Evolutionary conservation across 2,797 vertebrate genomes (phyloP).

Genomic region (Diplodus sargus): DNA sequence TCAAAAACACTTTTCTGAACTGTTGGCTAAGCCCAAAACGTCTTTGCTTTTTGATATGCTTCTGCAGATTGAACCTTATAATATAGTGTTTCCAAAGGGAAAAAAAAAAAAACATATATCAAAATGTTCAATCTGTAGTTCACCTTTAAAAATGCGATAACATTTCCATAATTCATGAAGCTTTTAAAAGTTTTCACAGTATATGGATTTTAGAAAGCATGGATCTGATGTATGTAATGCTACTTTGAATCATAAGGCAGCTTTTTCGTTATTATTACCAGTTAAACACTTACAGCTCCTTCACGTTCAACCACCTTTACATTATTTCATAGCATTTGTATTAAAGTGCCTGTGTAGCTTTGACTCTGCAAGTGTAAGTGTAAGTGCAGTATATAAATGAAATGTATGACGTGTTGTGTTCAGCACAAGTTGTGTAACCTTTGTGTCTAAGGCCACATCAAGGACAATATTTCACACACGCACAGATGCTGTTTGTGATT

Average conservation of each 20-base stretch:
- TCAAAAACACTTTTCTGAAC: not conserved
- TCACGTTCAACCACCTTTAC: not conserved
- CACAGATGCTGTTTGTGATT: conserved; percentile 53
- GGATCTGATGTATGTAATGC: too few relatives aligned
- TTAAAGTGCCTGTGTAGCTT: not conserved
- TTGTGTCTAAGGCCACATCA: conserved; percentile 22
- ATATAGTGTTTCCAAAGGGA: too few relatives aligned
- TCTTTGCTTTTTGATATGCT: too few relatives aligned
- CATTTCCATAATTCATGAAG: too few relatives aligned
- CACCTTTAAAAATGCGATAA: too few relatives aligned
- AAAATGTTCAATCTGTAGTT: too few relatives aligned
- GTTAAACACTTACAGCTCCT: not conserved
- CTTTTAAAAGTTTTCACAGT: too few relatives aligned
- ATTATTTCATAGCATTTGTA: not conserved
- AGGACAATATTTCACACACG: conserved; percentile 49
- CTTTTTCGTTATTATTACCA: too few relatives aligned
- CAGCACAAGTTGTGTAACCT: conserved; percentile 35
- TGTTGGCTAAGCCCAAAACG: not conserved
- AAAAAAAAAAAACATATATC: too few relatives aligned
- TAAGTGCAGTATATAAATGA: not conserved
- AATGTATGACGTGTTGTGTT: not conserved
- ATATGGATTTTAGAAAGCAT: too few relatives aligned
- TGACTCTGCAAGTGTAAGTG: not conserved
- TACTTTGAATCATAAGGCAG: too few relatives aligned
- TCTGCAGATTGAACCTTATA: too few relatives aligned